Conservation (phyloP, 2,113 vertebrate genomes). For the Helogale parvula region DNA sequence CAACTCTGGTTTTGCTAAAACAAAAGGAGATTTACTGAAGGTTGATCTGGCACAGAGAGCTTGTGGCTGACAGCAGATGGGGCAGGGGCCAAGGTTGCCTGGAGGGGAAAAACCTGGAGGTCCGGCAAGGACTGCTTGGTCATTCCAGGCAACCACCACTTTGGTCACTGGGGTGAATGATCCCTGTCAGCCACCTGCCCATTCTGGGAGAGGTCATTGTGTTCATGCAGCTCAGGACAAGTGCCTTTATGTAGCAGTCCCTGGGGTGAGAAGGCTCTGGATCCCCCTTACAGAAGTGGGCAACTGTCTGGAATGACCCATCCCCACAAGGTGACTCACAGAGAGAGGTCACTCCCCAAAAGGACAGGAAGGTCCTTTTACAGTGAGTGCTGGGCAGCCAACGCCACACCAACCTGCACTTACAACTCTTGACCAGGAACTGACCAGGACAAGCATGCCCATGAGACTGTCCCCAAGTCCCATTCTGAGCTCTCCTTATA, state of each 20-base stretch:
- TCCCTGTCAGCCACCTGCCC: not conserved
- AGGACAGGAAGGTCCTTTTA: not conserved
- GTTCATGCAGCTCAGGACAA: not conserved
- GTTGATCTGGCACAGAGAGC: not conserved
- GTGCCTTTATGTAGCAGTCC: rapidly evolving
- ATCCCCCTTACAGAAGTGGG: not conserved
- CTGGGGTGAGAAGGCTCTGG: not conserved
- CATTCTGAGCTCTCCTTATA: not conserved
- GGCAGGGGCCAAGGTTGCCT: not conserved
- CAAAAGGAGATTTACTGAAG: not conserved
- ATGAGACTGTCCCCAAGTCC: not conserved
- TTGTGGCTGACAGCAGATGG: not conserved
- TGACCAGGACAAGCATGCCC: not conserved
- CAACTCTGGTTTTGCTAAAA: not conserved
- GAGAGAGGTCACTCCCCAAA: not conserved
- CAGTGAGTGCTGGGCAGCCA: rapidly evolving
- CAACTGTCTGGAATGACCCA: not conserved
- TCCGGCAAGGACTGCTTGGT: not conserved
- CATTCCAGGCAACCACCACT: not conserved
- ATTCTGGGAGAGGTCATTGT: not conserved
- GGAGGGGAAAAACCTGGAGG: not conserved
- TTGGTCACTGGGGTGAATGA: not conserved
- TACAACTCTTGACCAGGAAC: not conserved
- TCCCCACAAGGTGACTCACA: not conserved
- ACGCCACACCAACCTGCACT: not conserved